Base-by-base conservation (phyloP, 64 coral and sea anemone species). In the Montipora cactus region DNA sequence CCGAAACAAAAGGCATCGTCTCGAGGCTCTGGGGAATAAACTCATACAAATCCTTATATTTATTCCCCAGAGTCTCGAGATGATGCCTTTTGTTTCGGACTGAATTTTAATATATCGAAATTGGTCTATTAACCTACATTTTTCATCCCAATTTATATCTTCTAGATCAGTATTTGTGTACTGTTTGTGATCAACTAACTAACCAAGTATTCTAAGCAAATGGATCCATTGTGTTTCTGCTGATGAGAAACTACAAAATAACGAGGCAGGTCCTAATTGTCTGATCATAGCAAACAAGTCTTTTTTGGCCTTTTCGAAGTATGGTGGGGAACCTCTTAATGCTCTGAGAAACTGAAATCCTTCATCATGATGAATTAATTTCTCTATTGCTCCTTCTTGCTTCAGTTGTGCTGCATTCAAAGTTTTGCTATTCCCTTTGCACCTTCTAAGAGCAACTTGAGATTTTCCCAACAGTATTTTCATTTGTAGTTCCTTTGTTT, bases 261-360 rank as follows among this genome's bases (percentile, higher is more conserved):
- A 87, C 0, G 23, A 11, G 25, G 73, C 73, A 14, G 73, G 73
- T 45, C 94, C 94, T n/a, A 95, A 59, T 62, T 95, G 94, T 74
- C 94, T 91, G 87, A 95, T 95, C 89, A 95, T 95, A 44, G 94
- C 94, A 95, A 95, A 95, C 88, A 95, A 82, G 61, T 95, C 88
- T 90, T 95, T 87, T 87, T 87, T 87, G 16, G 84, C 66, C 4
- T 71, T 74, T 28, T 75, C 73, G 47, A 44, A 25, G 25, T 25
- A 1, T 25, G 25, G 25, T 68, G 57, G 57, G 57, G 57, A 59
- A 59, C 57, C 57, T 59, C 57, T 59, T 59, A 59, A 2, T 59
- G 57, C 57, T 59, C 57, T 59, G 57, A 85, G 81, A 46, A 85
- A 85, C 51, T 87, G 21, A 47, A 16, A 69, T 11, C 83, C 58